phyloP scores from a whole-genome alignment of 2,113 vertebrate species.

The Morone chrysops region DNA sequence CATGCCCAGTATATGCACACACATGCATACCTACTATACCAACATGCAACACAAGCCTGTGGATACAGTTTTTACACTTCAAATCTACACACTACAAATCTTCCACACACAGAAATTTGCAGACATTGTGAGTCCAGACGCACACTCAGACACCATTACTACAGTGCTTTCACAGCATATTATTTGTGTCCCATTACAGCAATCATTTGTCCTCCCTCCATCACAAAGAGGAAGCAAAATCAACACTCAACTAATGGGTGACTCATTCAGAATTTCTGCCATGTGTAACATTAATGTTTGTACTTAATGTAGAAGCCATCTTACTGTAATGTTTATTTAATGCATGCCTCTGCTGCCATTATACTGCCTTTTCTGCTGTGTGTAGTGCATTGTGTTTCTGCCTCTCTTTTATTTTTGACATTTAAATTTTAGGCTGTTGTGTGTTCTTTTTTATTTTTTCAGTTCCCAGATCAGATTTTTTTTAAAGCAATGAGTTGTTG shows the following conservation, averaged over 20 bases:
- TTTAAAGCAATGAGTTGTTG: slow-evolving; percentile 31
- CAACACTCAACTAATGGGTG: slow-evolving; percentile 34
- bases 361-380: neutral
- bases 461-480: slow-evolving; percentile 6
- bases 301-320: slow-evolving; percentile 31
- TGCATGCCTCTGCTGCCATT: slow-evolving; percentile 10
- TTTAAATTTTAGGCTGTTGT: slow-evolving; percentile 6
- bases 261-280: slow-evolving; percentile 41
- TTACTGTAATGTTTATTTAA: slow-evolving; percentile 47
- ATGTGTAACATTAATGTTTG: slow-evolving; percentile 37
- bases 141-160: slow-evolving; percentile 29
- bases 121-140: neutral
- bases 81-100: neutral
- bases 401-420: neutral
- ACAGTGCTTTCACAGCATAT: slow-evolving; percentile 23
- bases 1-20: neutral
- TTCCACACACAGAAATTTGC: slow-evolving; percentile 1
- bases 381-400: neutral
- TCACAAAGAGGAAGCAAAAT: slow-evolving; percentile 52
- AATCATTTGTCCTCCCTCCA: slow-evolving; percentile 27
- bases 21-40: slow-evolving; percentile 6
- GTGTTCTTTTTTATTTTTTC: neutral
- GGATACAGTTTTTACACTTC: slow-evolving; percentile 22
- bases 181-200: slow-evolving; percentile 40
- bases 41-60: neutral